Evolutionary conservation across 2,888 invertebrate genomes (phyloP).

Genomic region (Antheraea yamamai): DNA sequence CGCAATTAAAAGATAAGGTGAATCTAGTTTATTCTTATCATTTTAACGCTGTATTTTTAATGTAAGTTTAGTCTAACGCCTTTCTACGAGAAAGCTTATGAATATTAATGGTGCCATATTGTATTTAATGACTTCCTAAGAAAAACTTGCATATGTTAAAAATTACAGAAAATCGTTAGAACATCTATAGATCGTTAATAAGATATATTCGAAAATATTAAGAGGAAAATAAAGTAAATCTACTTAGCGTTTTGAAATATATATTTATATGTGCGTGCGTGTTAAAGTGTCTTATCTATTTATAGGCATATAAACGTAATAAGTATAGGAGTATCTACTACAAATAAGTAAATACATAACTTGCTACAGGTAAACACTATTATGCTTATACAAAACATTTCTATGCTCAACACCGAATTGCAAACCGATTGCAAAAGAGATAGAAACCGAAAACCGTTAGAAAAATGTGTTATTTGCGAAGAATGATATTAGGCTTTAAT

Average conservation of each 20-base stretch:
- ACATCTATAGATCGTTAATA: neutral
- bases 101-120: constrained; percentile 10
- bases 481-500: neutral
- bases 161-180: neutral
- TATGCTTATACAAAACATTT: neutral
- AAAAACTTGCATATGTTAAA: neutral
- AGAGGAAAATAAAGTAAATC: neutral
- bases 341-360: no score
- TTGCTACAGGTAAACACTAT: no score
- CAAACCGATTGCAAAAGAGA: neutral
- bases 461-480: neutral
- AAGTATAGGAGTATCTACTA: neutral
- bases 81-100: constrained; percentile 2
- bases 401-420: neutral
- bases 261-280: neutral
- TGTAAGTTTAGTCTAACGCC: neutral
- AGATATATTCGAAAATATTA: neutral
- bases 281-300: no score
- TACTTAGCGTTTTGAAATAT: neutral
- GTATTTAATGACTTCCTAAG: constrained; percentile 4
- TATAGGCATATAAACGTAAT: no score
- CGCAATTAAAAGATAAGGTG: constrained; percentile 23
- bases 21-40: constrained; percentile 11
- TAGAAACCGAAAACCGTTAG: neutral
- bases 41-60: neutral